Base-by-base conservation (phyloP, 2,113 vertebrate genomes). In the Forbesichthys papilliferus region DNA sequence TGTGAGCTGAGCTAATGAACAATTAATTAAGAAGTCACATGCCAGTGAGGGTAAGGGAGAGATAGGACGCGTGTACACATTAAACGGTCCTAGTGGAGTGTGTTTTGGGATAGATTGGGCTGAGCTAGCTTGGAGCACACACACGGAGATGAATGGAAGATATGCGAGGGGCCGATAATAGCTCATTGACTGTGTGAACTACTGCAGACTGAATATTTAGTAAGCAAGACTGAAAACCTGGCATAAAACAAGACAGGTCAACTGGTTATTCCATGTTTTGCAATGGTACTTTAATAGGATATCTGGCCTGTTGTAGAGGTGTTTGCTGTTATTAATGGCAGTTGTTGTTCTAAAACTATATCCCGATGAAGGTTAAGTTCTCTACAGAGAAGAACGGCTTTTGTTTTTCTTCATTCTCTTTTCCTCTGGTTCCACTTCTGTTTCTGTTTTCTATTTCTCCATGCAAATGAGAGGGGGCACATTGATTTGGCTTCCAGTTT, bases 381-480 rank as follows among this genome's bases (percentile, higher is more conserved):
- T 72, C 70, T 55, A 62, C 76, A 66, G 62, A 55, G 61, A 70
- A 73, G 78, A 82, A 79, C 68, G 64, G 48, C 68, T 60, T 78
- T 62, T 75, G 51, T 72, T 67, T 34, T 51, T 59, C 55, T 34
- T 61, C 69, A 56, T 69, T 54, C 59, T 73, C 42, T 55, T 69
- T 69, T 64, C 77, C 77, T 68, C 57, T 20, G 13, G 10, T 49
- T 33, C 48, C 12, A 47, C 20, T 61, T 82, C 78, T 82, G 82
- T 81, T 84, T 86, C 68, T 83, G 72, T 87, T 86, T 78, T 78
- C 72, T 71, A 70, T 77, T 82, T 83, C 67, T 74, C 66, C 76
- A 87, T 91, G 88, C 88, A 92, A 91, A 92, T 90, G 87, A 92
- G 86, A 85, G 80, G 74, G 77, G 75, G 84, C 75, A 84, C 86